These are phyloP conservation scores for Drosophila saltans DNA, from an alignment of 1,140 invertebrate genomes.

Conservation along the genomic window DNA sequence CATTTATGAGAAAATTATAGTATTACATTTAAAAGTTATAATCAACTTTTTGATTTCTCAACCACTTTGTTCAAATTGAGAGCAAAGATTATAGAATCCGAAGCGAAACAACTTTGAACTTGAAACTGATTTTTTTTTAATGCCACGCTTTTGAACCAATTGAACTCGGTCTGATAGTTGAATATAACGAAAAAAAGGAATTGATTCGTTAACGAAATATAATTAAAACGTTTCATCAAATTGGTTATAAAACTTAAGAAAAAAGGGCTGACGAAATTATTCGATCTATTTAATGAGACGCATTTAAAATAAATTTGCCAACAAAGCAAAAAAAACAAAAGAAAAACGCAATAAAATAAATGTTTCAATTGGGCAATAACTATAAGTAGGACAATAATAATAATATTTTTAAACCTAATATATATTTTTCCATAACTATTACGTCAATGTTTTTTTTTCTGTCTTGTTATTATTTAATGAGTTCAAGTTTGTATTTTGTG, in stretches of 20 bases:
- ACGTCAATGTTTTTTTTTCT: conserved; percentile 31
- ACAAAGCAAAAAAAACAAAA: conserved; percentile 17
- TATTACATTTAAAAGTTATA: conserved; percentile 5
- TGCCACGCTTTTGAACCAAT: conserved; percentile 51
- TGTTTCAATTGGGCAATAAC: not conserved
- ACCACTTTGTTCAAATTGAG: conserved; percentile 22
- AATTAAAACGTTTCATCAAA: conserved; percentile 9
- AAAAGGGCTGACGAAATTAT: conserved; percentile 39
- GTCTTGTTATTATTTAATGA: conserved; percentile 8
- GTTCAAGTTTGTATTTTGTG: conserved; percentile 38
- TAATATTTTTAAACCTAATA: conserved; percentile 20
- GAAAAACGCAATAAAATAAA: conserved; percentile 1
- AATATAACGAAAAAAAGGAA: not conserved
- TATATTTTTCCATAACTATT: not conserved
- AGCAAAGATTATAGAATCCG: conserved; percentile 34
- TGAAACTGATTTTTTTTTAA: conserved; percentile 33
- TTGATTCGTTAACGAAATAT: not conserved
- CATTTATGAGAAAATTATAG: not conserved
- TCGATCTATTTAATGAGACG: conserved; percentile 10
- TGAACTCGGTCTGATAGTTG: not conserved
- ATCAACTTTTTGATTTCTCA: conserved; percentile 7
- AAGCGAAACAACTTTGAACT: conserved; percentile 46
- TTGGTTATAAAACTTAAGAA: not conserved
- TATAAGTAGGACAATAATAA: not conserved
- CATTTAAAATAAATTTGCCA: conserved; percentile 8